Base-by-base conservation (phyloP, 1,140 invertebrate genomes). In the Diachasmimorpha longicaudata region DNA sequence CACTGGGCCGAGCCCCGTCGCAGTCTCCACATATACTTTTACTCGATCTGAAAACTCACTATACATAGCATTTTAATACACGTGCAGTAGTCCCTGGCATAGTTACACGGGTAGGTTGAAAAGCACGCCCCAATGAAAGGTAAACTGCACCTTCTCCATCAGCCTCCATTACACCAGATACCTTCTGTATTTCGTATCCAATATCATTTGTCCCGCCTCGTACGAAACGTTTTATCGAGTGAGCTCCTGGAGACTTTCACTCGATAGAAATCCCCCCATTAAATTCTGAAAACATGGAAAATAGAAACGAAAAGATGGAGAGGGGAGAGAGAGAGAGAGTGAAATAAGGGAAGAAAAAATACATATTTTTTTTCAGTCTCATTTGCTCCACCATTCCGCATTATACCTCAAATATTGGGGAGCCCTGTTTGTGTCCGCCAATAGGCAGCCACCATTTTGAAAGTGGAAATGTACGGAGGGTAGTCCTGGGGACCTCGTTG, bases 21-120 rank as follows among this genome's bases (percentile, higher is more conserved):
- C 48, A 52, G 48, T 63, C 48, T 55, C 48, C 48, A 55, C 19
- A 78, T 86, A 80, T 81, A 86, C 85, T 86, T 86, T 86, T 86
- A 86, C 83, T 86, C 79, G 79, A 81, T 81, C 75, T 77, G 58
- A 85, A 77, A 79, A 58, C 10, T 14, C 21, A n/a, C 31, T 66
- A 31, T 72, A 66, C 14, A 71, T 71, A 70, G 21, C 68, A 70
- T 23, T 70, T 46, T 36, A 68, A 68, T 52, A 52, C 31, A 42
- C 46, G 36, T 75, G 48, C 79, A 79, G 78, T 80, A 84, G 80
- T 80, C 81, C 83, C 82, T 83, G 81, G 83, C 84, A 81, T 83
- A 84, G 84, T 84, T 85, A 84, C 74, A 79, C 77, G 66, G 73
- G 63, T 74, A 44, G 48, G 66, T 75, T 75, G 66, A 75, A 75